Evolutionary conservation across 1,140 invertebrate genomes (phyloP).

Genomic region (Drosophila ercepeae): DNA sequence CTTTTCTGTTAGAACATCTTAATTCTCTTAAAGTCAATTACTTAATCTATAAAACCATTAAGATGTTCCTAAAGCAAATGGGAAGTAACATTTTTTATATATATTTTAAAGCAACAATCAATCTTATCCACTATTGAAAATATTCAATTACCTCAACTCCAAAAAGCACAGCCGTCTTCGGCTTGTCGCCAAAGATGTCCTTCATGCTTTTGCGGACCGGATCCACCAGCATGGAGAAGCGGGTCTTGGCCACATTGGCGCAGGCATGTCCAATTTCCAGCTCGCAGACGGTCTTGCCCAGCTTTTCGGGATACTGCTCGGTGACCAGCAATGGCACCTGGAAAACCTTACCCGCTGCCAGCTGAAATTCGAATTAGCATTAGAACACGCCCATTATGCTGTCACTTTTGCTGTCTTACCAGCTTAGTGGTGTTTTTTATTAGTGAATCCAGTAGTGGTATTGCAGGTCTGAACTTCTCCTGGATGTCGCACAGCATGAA

Average conservation of each 20-base stretch:
- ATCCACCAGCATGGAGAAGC: conserved; percentile 93
- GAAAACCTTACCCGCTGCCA: conserved; percentile 89
- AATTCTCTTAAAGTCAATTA: no score
- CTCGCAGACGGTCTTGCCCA: conserved; percentile 91
- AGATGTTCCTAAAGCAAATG: no score
- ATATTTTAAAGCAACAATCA: background rate
- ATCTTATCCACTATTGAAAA: background rate
- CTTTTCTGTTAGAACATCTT: no score
- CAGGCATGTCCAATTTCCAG: conserved; percentile 88
- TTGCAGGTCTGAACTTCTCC: conserved; percentile 90
- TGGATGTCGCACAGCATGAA: conserved; percentile 94
- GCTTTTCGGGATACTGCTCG: conserved; percentile 90
- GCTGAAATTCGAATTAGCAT: conserved; percentile 80
- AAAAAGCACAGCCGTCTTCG: conserved; percentile 89
- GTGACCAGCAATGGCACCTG: conserved; percentile 93
- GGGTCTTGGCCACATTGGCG: conserved; percentile 89
- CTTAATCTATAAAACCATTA: no score
- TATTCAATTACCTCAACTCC: conserved; percentile 89
- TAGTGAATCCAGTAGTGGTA: conserved; percentile 89
- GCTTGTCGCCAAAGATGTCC: conserved; percentile 84
- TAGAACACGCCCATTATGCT: conserved; percentile 31
- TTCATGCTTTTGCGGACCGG: conserved; percentile 86
- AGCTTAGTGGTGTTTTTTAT: conserved; percentile 90
- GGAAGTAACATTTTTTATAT: background rate
- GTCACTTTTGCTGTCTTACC: conserved; percentile 84